Evolutionary conservation across 2,797 vertebrate genomes (phyloP), one percentile per base, ranked within the genome.

Genomic region (Pipistrellus pipistrellus): DNA sequence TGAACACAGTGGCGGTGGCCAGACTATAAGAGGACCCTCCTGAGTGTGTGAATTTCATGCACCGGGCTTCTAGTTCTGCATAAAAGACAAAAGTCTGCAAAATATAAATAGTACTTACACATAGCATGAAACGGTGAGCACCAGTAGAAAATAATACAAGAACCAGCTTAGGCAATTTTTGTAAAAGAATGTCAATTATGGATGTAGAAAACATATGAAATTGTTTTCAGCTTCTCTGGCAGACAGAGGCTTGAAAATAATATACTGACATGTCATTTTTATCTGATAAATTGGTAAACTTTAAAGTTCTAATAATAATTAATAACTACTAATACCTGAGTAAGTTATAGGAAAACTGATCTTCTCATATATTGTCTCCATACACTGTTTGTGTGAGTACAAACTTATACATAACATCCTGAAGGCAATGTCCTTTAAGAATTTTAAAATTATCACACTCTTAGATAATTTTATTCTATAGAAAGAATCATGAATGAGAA

Each of bases 231-330:
- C n/a, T 78, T 68, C 44, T 93, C 44, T 78, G 89, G 17, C 75
- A 86, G 91, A 71, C 3, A 78, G 21, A 91, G 46, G 17, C 20
- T 51, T 57, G 7, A 80, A 88, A 55, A 21, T 48, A 96, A 91
- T 71, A 71, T 32, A 84, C 59, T 30, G 8, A 48, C 20, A 27
- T 77, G 30, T 30, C 55, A 81, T 51, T 71, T 72, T 90, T 44
- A 68, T 78, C 17, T 91, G 55, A 80, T 27, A 88, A 85, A 44
- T 4, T 38, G 21, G 15, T 25, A 48, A 93, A 59, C 73, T 90
- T 93, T 91, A 48, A 87, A 68, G 68, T 76, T 57, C 53, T 73
- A 82, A 85, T n/a, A 69, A 71, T 17, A 85, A 82, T 41, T 41
- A 87, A 55, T 68, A 86, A 51, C 53, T 85, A 75, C 73, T 20